Base-by-base conservation (phyloP, 2,888 invertebrate genomes). In the Megaustenia siamemsis region DNA sequence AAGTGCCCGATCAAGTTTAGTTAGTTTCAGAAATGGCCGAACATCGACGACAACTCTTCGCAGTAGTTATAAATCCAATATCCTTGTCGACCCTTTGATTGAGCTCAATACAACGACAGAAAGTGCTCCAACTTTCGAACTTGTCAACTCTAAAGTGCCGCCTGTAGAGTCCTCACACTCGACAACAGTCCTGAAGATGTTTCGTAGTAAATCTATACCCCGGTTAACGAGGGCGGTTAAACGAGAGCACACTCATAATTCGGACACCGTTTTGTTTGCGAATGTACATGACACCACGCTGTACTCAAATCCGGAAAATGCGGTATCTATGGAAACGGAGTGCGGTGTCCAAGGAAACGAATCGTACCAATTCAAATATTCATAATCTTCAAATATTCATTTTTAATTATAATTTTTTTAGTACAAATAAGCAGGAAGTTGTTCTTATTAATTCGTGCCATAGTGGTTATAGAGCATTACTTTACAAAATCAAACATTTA, bases 271-370 rank as follows among this genome's bases (percentile, higher is more conserved):
- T 32, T 21, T 66, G 2, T 66, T 75, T 32, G 76, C 49, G 63
- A 82, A 66, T 75, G 8, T 10, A 18, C 63, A 66, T 21, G 82
- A n/a, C n/a, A n/a, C 63, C 24, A 63, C 45, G 0, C 43, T 43
- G 12, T 38, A 53, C 15, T 40, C 45, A 18, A n/a, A 45, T 12
- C 18, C 5, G 15, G 12, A 73, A 2, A 43, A 73, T n/a, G 2
- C 21, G 12, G 6, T 28, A 32, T n/a, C 38, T 2, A 32, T 28
- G 4, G 45, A 73, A 28, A 45, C 0, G 10, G 32, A 66, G 28
- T 28, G 10, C 18, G 10, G 10, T 49, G 10, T 49, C 49, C 49
- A 10, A 49, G 49, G 10, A 18, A 10, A 49, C 18, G 12, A 49
- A 49, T 49, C 12, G 10, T 49, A 12, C 18, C 18, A 12, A 12